Base-by-base conservation (phyloP, 2,888 invertebrate genomes). In the Eudasyphora cyanicolor region DNA sequence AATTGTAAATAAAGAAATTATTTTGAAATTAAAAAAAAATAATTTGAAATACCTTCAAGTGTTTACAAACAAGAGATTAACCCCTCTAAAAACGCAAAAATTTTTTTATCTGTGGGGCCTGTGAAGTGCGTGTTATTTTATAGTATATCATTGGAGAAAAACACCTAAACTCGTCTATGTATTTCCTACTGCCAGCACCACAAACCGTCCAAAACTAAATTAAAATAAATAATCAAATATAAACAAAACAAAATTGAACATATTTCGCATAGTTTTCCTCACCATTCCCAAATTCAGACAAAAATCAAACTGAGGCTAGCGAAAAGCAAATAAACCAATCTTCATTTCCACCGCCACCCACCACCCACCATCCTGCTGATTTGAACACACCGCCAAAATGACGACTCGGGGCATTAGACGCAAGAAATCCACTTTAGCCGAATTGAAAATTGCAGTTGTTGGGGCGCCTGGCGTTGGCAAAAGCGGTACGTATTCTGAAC, bases 401-500 rank as follows among this genome's bases (percentile, higher is more conserved):
- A 94, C 96, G 88, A 95, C 96, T 87, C 95, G 96, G 89, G 96
- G 96, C 67, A 97, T 97, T 87, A 94, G 97, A 87, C 94, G 97
- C 88, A 98, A 97, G 93, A 98, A 98, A 93, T 97, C 97, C 60
- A 96, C 97, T 87, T 93, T 97, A 85, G 95, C 96, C 83, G 97
- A 98, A 93, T 96, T 98, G 86, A 98, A 98, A 94, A 96, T 98
- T 88, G 97, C 96, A 54, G 96, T 98, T 87, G 94, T 98, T 86
- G 98, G 98, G 78, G 97, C 97, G 79, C 96, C 97, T 17, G 95
- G 96, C 85, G 98, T 98, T 86, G 98, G 98, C 84, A 98, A 98
- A 93, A 98, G 97, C 92, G 98, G 98, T 98, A 94, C 93, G 95
- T 86, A 71, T 57, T 42, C n/a, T n/a, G n/a, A n/a, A n/a, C n/a